phyloP scores from a whole-genome alignment of 2,113 vertebrate genomes.

The Pseudopipra pipra region DNA sequence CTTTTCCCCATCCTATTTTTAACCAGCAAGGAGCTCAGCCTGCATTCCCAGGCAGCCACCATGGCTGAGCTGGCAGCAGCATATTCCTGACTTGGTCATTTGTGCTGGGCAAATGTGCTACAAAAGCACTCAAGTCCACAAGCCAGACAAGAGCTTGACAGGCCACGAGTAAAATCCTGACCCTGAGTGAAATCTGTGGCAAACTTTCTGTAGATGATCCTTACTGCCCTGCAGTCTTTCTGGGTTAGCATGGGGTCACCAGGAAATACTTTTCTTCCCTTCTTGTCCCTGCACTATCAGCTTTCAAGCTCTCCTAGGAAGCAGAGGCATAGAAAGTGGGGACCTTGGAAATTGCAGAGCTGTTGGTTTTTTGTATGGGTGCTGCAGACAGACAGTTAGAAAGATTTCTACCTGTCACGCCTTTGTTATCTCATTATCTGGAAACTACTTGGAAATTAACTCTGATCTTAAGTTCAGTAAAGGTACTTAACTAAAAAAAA shows the following conservation, averaged over 20 bases:
- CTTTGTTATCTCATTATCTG: neutral
- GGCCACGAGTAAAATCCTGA: neutral
- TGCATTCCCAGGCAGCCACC: neutral
- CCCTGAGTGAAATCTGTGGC: neutral
- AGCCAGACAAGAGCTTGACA: neutral
- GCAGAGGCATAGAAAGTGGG: neutral
- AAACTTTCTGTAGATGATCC: neutral
- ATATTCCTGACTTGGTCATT: neutral
- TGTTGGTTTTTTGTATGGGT: neutral
- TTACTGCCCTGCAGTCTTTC: neutral
- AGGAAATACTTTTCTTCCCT: neutral
- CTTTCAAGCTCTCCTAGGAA: neutral
- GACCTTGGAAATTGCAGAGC: neutral
- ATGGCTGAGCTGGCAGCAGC: neutral
- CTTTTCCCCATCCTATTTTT: conserved; percentile 34
- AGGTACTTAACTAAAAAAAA: neutral
- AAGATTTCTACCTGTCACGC: neutral
- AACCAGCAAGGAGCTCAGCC: neutral
- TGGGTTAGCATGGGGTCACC: neutral
- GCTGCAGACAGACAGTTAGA: neutral
- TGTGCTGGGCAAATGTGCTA: neutral
- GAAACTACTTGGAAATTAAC: neutral
- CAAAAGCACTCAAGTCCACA: neutral
- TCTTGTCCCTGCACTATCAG: neutral
- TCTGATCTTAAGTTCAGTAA: neutral